Conservation (phyloP, 2,797 vertebrate species). For the Capromys pilorides region DNA sequence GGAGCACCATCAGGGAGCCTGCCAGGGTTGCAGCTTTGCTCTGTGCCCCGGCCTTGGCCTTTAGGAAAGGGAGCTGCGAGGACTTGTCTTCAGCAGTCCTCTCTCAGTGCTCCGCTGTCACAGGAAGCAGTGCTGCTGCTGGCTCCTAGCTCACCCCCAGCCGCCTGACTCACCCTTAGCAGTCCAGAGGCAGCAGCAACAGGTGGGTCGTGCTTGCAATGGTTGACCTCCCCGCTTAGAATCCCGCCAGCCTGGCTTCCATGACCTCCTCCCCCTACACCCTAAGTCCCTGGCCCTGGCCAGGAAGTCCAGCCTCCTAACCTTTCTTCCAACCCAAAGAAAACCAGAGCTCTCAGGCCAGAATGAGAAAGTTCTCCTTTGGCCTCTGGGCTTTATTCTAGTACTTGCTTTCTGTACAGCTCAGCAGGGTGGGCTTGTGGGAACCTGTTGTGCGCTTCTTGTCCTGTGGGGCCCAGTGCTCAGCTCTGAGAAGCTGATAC, state of each 20-base stretch:
- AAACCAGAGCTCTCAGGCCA: neutral
- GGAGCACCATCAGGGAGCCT: neutral
- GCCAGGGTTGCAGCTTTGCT: neutral
- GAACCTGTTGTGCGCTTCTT: neutral
- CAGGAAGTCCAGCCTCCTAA: neutral
- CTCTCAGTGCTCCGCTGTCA: neutral
- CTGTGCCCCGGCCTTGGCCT: neutral
- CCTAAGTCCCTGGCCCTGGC: neutral
- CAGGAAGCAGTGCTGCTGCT: neutral
- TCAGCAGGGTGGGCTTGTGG: neutral
- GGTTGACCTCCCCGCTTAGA: neutral
- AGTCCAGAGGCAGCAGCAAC: neutral
- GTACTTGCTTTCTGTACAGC: neutral
- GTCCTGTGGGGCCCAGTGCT: neutral
- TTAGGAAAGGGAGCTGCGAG: neutral
- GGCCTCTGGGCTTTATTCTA: neutral
- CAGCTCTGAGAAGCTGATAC: slow-evolving; percentile 24
- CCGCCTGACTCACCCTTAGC: neutral
- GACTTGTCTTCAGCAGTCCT: neutral
- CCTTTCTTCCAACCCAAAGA: neutral
- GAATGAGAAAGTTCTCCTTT: neutral
- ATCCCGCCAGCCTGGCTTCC: neutral
- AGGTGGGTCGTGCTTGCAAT: neutral
- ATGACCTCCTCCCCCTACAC: neutral
- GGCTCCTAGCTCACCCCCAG: neutral